phyloP scores from a whole-genome alignment of 2,888 invertebrate genomes.

The Microdon myrmicae region DNA sequence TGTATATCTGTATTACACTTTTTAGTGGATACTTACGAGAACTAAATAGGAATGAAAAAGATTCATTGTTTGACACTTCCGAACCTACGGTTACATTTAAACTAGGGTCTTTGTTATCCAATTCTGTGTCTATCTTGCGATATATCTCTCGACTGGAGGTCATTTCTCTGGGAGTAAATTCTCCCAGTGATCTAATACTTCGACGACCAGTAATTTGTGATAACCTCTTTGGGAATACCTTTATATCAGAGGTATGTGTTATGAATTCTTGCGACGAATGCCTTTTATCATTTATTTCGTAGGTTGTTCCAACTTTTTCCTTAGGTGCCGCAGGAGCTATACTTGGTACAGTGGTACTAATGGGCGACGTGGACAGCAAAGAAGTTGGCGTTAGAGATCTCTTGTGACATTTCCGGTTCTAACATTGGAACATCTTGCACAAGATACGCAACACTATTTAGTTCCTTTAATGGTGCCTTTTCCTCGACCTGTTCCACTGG shows the following conservation, averaged over 20 bases:
- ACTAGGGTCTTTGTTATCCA: slow-evolving; percentile 61
- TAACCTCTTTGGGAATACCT: slow-evolving; percentile 54
- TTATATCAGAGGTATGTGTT: slow-evolving; percentile 55
- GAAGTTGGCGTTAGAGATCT: too few species aligned
- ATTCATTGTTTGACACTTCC: slow-evolving; percentile 62
- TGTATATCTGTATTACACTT: slow-evolving; percentile 54
- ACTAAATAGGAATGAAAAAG: slow-evolving; percentile 61
- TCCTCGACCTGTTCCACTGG: neutral
- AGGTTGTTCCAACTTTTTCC: neutral
- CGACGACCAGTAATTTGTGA: slow-evolving; percentile 63
- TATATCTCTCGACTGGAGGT: slow-evolving; percentile 58
- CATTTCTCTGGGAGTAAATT: slow-evolving; percentile 58
- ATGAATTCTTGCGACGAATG: too few species aligned
- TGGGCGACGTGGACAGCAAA: too few species aligned
- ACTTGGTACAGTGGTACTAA: slow-evolving; percentile 31
- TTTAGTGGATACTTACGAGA: too few species aligned
- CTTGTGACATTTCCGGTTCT: neutral
- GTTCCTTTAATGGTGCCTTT: too few species aligned
- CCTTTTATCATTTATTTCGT: too few species aligned
- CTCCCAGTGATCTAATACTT: slow-evolving; percentile 58
- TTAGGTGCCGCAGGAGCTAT: neutral
- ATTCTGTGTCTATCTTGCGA: slow-evolving; percentile 60
- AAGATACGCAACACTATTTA: neutral
- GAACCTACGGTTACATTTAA: slow-evolving; percentile 66
- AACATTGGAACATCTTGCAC: neutral